These are phyloP conservation scores for Rallus limicola DNA, from an alignment of 2,113 vertebrate species.

Conservation along the genomic window DNA sequence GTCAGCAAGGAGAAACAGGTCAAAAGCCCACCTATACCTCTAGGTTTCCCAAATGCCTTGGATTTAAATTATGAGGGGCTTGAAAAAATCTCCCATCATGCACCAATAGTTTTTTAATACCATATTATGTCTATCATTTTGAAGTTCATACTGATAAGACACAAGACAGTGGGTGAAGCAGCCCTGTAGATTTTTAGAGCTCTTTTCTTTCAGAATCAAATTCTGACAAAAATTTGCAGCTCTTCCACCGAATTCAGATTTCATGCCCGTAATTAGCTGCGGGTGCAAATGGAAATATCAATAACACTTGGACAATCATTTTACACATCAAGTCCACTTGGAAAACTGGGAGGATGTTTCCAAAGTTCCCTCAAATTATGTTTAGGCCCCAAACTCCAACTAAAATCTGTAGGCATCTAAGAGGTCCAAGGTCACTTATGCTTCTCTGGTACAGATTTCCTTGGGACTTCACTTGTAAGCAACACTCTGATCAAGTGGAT, in stretches of 20 bases:
- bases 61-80: neutral
- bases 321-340: neutral
- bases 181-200: neutral
- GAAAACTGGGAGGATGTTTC: neutral
- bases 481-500: neutral
- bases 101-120: neutral
- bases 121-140: neutral
- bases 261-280: neutral
- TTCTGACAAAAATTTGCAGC: neutral
- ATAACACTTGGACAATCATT: neutral
- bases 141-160: neutral
- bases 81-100: neutral
- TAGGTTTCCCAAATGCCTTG: neutral
- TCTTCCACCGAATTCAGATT: neutral
- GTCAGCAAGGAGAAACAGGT: neutral
- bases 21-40: neutral
- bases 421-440: neutral
- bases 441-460: neutral
- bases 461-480: neutral
- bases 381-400: neutral
- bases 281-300: neutral
- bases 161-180: neutral
- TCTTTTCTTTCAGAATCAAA: neutral
- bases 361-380: neutral
- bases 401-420: neutral